Conservation (phyloP, 2,888 invertebrate species). For the Odontothrips loti region DNA sequence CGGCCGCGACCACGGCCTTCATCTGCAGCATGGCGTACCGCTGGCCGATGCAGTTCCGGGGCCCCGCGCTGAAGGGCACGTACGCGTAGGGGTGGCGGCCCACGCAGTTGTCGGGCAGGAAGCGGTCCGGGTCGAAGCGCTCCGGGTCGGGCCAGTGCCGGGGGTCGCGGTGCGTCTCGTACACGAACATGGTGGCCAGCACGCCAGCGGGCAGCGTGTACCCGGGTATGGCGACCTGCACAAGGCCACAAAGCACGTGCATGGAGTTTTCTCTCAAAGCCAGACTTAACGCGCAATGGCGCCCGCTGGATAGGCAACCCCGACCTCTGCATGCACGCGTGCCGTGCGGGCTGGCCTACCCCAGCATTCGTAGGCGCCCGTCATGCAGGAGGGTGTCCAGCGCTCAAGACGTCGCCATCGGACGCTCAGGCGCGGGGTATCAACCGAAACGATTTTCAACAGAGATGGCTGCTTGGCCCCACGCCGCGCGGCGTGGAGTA, state of each 20-base stretch:
- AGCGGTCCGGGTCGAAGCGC: conserved; percentile 36
- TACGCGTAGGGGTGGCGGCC: conserved; percentile 36
- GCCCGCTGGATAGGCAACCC: too few relatives aligned
- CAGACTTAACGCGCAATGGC: too few relatives aligned
- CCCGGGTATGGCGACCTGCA: not conserved
- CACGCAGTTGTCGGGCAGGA: conserved; percentile 34
- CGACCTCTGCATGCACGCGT: too few relatives aligned
- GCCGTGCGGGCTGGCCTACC: too few relatives aligned
- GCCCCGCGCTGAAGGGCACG: conserved; percentile 37
- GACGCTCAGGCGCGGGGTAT: too few relatives aligned
- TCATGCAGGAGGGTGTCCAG: too few relatives aligned
- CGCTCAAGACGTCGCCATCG: too few relatives aligned
- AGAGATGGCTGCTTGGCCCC: too few relatives aligned
- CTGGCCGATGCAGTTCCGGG: conserved; percentile 37
- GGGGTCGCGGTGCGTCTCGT: conserved; percentile 34
- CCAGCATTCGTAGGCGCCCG: too few relatives aligned
- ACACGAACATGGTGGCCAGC: conserved; percentile 19
- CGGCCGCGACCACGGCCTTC: conserved; percentile 35
- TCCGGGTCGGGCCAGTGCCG: conserved; percentile 34
- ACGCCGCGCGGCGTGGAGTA: too few relatives aligned
- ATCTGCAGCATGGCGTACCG: conserved; percentile 38
- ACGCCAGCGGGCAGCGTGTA: not conserved
- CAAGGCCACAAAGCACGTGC: not conserved
- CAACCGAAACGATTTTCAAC: too few relatives aligned
- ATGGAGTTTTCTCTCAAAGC: too few relatives aligned